Evolutionary conservation across 1,140 invertebrate genomes (phyloP).

Genomic region (Notospermus geniculatus): DNA sequence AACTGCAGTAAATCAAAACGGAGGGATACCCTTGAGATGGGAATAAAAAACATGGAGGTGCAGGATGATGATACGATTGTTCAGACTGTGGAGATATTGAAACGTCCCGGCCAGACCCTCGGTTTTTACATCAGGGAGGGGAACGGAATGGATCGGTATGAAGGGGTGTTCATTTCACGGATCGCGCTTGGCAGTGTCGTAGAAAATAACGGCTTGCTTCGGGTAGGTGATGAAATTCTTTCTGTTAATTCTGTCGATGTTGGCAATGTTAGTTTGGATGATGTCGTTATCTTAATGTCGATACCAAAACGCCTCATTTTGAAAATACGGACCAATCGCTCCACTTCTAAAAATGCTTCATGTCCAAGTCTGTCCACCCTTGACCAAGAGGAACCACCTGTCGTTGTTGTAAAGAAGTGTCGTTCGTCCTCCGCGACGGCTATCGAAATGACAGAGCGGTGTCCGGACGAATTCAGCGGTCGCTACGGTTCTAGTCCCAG

Average conservation of each 20-base stretch:
- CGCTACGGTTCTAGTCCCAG: slow-evolving; percentile 19
- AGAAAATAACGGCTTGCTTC: slow-evolving; percentile 92
- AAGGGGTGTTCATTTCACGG: slow-evolving; percentile 97
- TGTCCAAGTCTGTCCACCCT: slow-evolving; percentile 46
- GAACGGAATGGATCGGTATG: slow-evolving; percentile 86
- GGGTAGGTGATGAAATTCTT: slow-evolving; percentile 98
- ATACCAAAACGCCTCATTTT: slow-evolving; percentile 93
- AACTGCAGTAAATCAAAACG: neutral
- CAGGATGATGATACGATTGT: slow-evolving; percentile 61
- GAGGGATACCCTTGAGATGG: slow-evolving; percentile 42
- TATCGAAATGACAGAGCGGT: slow-evolving; percentile 77
- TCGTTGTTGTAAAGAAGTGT: slow-evolving; percentile 87
- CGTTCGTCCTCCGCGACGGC: slow-evolving; percentile 46
- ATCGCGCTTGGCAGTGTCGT: slow-evolving; percentile 75
- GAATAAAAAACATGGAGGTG: slow-evolving; percentile 52
- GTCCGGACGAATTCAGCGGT: slow-evolving; percentile 61
- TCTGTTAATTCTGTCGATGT: slow-evolving; percentile 97
- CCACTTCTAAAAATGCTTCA: slow-evolving; percentile 46
- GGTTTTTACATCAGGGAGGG: slow-evolving; percentile 97
- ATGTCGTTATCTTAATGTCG: slow-evolving; percentile 99
- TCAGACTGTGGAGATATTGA: slow-evolving; percentile 97
- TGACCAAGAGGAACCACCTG: slow-evolving; percentile 75
- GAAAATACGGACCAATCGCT: slow-evolving; percentile 68
- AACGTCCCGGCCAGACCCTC: slow-evolving; percentile 95
- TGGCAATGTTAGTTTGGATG: slow-evolving; percentile 94